Base-by-base conservation (phyloP, 2,113 vertebrate species). In the Melanostigma gelatinosum region DNA sequence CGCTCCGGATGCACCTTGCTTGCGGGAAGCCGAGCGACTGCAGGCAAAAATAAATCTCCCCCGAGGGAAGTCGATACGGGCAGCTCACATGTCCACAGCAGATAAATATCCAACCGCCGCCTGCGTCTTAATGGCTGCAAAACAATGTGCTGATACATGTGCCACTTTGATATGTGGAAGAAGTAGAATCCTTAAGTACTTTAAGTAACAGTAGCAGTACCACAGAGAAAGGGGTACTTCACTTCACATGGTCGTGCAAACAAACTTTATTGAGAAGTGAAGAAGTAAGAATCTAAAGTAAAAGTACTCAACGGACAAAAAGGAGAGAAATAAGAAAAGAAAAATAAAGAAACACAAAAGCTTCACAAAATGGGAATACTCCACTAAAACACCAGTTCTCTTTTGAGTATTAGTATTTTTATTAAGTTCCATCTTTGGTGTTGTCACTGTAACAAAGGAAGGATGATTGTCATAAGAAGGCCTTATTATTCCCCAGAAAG, bases 61-160 rank as follows among this genome's bases (percentile, higher is more conserved):
- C 68, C 15, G 90, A 88, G 89, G 94, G 93, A 94, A 95, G 87
- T 87, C 52, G 92, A 95, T 94, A 82, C 83, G 71, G 85, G 82
- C 34, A n/a, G 92, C 92, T 94, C 86, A 50, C 84, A 83, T 94
- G 89, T 93, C 91, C 60, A 29, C 54, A 70, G 86, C 77, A 75
- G 92, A 92, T 93, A 73, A 87, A 90, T 72, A 91, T 92, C 82
- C 63, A 62, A n/a, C 40, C 79, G 36, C 78, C 24, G 50, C 75
- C 88, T 88, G 79, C 66, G 5, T 85, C 77, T 70, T 89, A 92
- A 92, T 92, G 89, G 85, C 75, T 61, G 38, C 76, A 58, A 65
- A 86, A 55, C 75, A 71, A 58, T n/a, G 82, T 55, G 55, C 60
- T 63, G 62, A 85, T 68, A 57, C 42, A 71, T 22, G 22, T 3